Base-by-base conservation (phyloP, 2,113 vertebrate genomes). In the Cyanoderma ruficeps region DNA sequence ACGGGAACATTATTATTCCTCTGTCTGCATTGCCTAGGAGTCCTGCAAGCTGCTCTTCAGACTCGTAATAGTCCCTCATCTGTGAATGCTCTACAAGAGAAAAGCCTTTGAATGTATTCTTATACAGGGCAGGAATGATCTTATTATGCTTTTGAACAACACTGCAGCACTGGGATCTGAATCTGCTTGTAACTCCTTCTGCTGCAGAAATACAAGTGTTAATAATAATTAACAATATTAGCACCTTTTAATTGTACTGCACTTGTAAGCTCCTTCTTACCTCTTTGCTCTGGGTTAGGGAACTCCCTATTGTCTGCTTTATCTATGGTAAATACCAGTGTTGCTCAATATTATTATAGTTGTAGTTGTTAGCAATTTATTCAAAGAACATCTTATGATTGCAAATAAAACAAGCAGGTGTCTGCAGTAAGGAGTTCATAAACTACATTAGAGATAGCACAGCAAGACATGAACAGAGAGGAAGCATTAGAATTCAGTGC, bases 201-300 rank as follows among this genome's bases (percentile, higher is more conserved):
- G 50, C 71, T 92, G 63, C 44, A 90, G 64, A 83, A 94, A 90
- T 78, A 90, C 22, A 89, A 70, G 21, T 59, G 28, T 89, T 96
- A 94, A 95, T 90, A 94, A 77, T 90, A 92, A 96, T 94, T 96
- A 96, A 81, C 37, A 7, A 86, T 88, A 94, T 90, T 94, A 92
- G 23, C 64, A 92, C 53, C 72, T 92, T 93, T 94, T 93, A 95
- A 96, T 95, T 93, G 69, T 92, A 57, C 44, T 86, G 52, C 39
- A 67, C 42, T 88, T 81, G n/a, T 90, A 83, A 90, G n/a, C 15
- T 74, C 7, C 18, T 91, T 90, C 72, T 53, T 78, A 50, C 61
- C 21, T 77, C 53, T 77, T 94, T 93, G 71, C 59, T 91, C 75
- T 78, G 87, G 27, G 50, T 93, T 86, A 70, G 71, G 60, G 27